Conservation (phyloP, 2,113 vertebrate species). For the Aramus guarauna region DNA sequence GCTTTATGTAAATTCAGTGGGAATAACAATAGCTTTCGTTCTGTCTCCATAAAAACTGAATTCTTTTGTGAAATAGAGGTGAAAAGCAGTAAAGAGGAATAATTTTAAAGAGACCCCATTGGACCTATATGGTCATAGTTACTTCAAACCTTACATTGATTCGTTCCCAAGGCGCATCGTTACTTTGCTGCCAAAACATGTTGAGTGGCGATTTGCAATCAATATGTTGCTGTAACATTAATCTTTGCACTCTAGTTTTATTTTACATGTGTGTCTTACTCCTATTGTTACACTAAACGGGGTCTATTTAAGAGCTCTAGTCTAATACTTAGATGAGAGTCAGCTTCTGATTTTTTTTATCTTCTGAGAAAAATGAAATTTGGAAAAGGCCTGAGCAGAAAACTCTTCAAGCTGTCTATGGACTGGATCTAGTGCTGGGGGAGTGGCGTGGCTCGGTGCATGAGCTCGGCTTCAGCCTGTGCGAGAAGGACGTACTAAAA, state of each 20-base stretch:
- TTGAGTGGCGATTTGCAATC: neutral
- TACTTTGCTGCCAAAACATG: neutral
- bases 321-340: neutral
- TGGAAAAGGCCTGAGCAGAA: neutral
- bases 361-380: neutral
- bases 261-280: neutral
- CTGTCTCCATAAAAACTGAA: neutral
- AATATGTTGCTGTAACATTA: neutral
- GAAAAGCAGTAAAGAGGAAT: neutral
- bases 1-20: neutral
- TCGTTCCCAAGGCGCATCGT: neutral
- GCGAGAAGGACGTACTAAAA: neutral
- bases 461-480: neutral
- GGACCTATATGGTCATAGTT: neutral
- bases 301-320: neutral
- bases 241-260: neutral
- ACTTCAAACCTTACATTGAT: neutral
- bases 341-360: neutral
- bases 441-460: accelerated
- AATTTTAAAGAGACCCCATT: neutral
- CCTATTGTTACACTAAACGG: neutral
- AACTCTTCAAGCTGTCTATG: neutral
- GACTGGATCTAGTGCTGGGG: neutral
- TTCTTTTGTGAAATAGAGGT: neutral
- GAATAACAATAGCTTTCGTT: neutral